A percentile compares a stretch with the other conserved stretches of the same genome.
phyloP scores from a whole-genome alignment of 2,797 vertebrate genomes.

The Lemur catta region DNA sequence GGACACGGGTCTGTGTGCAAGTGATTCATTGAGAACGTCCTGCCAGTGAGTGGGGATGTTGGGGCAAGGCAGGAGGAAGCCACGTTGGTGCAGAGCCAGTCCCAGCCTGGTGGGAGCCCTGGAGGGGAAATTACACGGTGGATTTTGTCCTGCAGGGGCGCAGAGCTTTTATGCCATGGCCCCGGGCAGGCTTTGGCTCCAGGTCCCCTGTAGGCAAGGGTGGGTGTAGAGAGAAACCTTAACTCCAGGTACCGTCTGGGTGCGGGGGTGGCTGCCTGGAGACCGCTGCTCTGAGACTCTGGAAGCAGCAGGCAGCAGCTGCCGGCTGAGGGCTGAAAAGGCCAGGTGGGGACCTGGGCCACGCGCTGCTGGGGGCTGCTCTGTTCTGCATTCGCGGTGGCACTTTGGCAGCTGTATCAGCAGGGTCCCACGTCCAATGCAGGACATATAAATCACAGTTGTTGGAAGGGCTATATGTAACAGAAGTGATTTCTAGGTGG shows the following conservation, averaged over 20 bases:
- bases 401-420: neutral
- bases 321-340: neutral
- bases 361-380: fast-evolving
- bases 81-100: neutral
- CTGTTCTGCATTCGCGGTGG: neutral
- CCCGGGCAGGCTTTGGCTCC: neutral
- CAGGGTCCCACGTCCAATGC: neutral
- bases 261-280: fast-evolving
- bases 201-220: neutral
- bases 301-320: neutral
- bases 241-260: neutral
- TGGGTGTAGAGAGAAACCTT: too few relatives aligned
- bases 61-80: neutral
- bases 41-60: neutral
- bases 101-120: neutral
- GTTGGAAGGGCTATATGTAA: neutral
- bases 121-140: fast-evolving
- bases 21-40: neutral
- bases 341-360: neutral
- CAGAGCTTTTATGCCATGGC: neutral
- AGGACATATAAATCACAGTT: neutral
- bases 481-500: neutral
- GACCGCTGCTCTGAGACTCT: too few relatives aligned
- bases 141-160: neutral
- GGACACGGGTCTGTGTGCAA: neutral